Conservation (phyloP, 2,797 vertebrate genomes). For the Rachycentron canadum region DNA sequence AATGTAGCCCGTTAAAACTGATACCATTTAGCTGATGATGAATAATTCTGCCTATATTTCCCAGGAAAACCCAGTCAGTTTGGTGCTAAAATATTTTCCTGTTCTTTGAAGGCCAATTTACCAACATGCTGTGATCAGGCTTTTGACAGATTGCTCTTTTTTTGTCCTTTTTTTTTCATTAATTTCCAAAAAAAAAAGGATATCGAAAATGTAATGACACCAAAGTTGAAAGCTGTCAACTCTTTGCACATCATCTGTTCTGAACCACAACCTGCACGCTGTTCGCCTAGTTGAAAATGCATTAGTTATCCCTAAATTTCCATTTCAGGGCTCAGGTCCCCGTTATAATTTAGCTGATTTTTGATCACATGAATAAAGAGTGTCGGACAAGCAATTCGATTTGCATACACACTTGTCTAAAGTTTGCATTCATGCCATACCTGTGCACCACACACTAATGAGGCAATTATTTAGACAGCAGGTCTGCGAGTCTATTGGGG, state of each 20-base stretch:
- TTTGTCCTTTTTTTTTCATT: constrained; percentile 7
- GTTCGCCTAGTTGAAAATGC: constrained; percentile 70
- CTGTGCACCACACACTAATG: constrained; percentile 83
- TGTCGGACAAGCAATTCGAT: constrained; percentile 78
- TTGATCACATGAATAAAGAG: constrained; percentile 82
- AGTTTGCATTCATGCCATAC: constrained; percentile 80
- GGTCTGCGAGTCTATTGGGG: constrained; percentile 66
- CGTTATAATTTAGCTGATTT: constrained; percentile 70
- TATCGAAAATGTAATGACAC: constrained; percentile 48
- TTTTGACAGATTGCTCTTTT: constrained; percentile 24
- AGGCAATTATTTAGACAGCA: constrained; percentile 85
- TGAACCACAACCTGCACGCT: constrained; percentile 51
- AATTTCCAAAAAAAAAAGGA: constrained; percentile 26
- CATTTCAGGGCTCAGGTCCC: constrained; percentile 71
- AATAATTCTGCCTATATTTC: constrained; percentile 44
- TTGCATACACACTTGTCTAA: constrained; percentile 80
- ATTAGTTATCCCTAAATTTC: constrained; percentile 78
- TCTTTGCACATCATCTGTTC: constrained; percentile 61
- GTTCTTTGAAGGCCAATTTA: constrained; percentile 31
- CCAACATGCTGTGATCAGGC: constrained; percentile 17
- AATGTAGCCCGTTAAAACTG: constrained; percentile 32
- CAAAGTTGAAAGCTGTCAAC: constrained; percentile 70
- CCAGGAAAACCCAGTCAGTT: constrained; percentile 12
- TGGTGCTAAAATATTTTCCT: constrained; percentile 17
- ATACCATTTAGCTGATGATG: constrained; percentile 43